Conservation (phyloP, 2,888 invertebrate species). For the Zeuzera pyrina region DNA sequence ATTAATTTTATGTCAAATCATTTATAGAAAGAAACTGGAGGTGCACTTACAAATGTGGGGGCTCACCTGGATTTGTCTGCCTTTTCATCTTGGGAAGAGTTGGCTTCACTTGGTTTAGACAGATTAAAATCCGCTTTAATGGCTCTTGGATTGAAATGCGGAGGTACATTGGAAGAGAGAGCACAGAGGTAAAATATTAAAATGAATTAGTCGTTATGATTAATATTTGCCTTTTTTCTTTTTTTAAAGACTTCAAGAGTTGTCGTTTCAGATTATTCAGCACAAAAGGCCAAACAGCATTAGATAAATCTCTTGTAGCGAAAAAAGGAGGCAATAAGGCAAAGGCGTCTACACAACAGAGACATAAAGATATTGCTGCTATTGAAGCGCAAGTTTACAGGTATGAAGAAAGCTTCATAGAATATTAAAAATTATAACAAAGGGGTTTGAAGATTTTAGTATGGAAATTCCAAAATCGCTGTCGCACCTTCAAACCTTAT, state of each 20-base stretch:
- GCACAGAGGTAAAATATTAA: constrained; percentile 81
- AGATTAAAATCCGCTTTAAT: constrained; percentile 97
- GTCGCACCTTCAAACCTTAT: too few species aligned
- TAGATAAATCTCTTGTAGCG: constrained; percentile 93
- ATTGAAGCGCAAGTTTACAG: constrained; percentile 93
- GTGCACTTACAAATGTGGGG: constrained; percentile 93
- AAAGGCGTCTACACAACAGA: constrained; percentile 66
- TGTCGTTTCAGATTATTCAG: constrained; percentile 84
- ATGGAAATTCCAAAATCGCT: too few species aligned
- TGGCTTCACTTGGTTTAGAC: constrained; percentile 97
- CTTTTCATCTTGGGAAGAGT: constrained; percentile 96
- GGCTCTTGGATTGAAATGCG: constrained; percentile 97
- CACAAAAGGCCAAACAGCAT: constrained; percentile 94
- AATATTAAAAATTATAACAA: constrained; percentile 1
- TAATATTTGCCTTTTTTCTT: constrained; percentile 3
- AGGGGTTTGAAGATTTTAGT: too few species aligned
- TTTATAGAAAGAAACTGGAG: constrained; percentile 92
- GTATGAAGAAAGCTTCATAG: too few species aligned
- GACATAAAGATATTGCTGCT: constrained; percentile 89
- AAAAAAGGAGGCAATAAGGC: constrained; percentile 85
- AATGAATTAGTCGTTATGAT: too few species aligned
- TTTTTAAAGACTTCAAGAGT: too few species aligned
- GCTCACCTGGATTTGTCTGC: constrained; percentile 98
- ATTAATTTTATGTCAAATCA: too few species aligned
- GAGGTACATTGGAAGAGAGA: constrained; percentile 97